phyloP scores from a whole-genome alignment of 2,113 vertebrate genomes.

The Pelecanus crispus region DNA sequence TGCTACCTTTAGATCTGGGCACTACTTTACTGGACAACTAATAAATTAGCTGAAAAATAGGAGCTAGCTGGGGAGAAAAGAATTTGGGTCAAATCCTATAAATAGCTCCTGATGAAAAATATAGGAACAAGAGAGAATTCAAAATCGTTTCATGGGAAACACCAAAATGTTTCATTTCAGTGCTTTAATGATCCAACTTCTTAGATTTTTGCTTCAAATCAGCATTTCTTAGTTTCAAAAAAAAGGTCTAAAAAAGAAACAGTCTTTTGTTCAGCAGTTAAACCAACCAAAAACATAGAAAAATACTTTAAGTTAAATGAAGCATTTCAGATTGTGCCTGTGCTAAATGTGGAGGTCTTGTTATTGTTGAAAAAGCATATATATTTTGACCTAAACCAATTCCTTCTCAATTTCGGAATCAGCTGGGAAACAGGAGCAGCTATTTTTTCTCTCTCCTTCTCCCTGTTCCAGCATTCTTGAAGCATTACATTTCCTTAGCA shows the following conservation, averaged over 20 bases:
- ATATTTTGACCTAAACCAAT: background rate
- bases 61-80: constrained; percentile 2
- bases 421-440: background rate
- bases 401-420: background rate
- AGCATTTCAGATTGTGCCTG: background rate
- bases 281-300: background rate
- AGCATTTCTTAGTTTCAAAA: background rate
- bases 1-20: background rate
- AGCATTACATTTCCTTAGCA: background rate
- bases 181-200: constrained; percentile 1
- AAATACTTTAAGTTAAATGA: background rate
- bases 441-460: background rate
- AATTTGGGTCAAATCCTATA: constrained; percentile 58
- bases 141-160: constrained; percentile 8
- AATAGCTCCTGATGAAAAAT: constrained; percentile 49
- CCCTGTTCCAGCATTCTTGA: background rate
- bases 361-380: background rate
- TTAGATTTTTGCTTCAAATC: constrained; percentile 9
- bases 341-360: background rate
- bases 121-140: constrained; percentile 17
- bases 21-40: background rate
- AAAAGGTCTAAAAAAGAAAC: background rate
- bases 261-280: background rate
- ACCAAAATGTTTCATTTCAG: constrained; percentile 17
- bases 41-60: constrained; percentile 24